Base-by-base conservation (phyloP, 2,797 vertebrate genomes). In the Lagodon rhomboides region DNA sequence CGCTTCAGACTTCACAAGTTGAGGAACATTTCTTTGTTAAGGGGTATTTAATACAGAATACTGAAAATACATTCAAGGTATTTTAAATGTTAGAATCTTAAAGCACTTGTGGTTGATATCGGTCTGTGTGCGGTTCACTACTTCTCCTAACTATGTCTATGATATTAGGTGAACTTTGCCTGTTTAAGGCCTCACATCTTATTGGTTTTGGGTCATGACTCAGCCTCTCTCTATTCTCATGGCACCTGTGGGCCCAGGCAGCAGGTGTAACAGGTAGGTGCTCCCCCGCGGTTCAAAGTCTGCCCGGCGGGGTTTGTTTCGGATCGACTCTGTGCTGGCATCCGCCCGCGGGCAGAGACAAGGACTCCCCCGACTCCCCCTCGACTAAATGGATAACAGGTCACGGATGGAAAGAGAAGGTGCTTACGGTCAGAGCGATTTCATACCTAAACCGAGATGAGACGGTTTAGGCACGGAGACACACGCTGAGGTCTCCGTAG, bases 351-450 rank as follows among this genome's bases (percentile, higher is more conserved):
- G 93, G 80, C 80, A 74, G 55, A 65, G 65, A 80, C 67, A 67
- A 77, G 66, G 61, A 73, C 74, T 87, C 87, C 86, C 82, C 54
- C 7, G 83, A 87, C 81, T 82, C 81, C 82, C 82, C 87, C 84
- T 83, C 83, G 79, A 68, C 85, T 95, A 95, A 94, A 89, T 64
- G 94, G 94, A 96, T 96, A 94, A 96, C 93, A 88, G 86, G 92
- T 92, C 93, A 92, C 89, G 93, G 92, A 77, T 92, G 80, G 84
- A 73, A 70, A 83, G 77, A 80, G 85, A 89, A 87, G 90, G 88
- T 89, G 89, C 90, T 95, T 92, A 94, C 83, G 75, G 94, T 94
- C 94, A 94, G 80, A 93, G 87, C 83, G 82, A 95, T 96, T 95
- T 95, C 93, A 95, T 95, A 94, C 94, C 88, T 92, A 89, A 58